phyloP scores from a whole-genome alignment of 1,140 invertebrate species.

The Trichonephila inaurata region DNA sequence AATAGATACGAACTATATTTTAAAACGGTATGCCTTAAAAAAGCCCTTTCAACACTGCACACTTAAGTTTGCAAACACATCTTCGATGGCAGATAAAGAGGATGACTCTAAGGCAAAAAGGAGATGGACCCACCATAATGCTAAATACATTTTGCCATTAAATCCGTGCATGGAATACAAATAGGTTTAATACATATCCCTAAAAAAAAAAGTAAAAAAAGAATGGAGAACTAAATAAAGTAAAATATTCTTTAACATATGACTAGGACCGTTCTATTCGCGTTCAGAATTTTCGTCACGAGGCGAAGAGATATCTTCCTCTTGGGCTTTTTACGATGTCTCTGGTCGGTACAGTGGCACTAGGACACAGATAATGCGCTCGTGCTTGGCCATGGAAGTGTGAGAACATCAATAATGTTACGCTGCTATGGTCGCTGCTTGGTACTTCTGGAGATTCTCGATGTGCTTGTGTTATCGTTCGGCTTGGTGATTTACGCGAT shows the following conservation, averaged over 20 bases:
- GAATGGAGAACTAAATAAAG: background rate
- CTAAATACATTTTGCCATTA: slow-evolving; percentile 51
- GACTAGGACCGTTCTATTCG: background rate
- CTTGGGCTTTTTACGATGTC: slow-evolving; percentile 27
- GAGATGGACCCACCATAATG: background rate
- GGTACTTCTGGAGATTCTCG: background rate
- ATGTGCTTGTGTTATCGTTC: slow-evolving; percentile 30
- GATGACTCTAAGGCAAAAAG: background rate
- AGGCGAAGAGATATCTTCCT: slow-evolving; percentile 30
- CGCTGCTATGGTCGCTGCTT: background rate
- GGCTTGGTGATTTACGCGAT: slow-evolving; percentile 7
- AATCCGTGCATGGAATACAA: slow-evolving; percentile 51
- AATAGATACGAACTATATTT: background rate
- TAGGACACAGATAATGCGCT: slow-evolving; percentile 10
- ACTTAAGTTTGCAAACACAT: slow-evolving; percentile 36
- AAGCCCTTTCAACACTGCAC: background rate
- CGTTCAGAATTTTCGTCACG: slow-evolving; percentile 53
- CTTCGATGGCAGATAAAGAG: background rate
- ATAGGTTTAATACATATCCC: slow-evolving; percentile 38
- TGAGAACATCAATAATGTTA: background rate
- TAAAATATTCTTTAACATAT: slow-evolving; percentile 40
- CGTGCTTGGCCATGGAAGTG: slow-evolving; percentile 32
- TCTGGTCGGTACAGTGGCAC: background rate
- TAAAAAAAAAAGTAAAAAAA: background rate
- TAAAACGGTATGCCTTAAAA: background rate